phyloP scores from a whole-genome alignment of 2,113 vertebrate species.

The Mormyrus iriodes region DNA sequence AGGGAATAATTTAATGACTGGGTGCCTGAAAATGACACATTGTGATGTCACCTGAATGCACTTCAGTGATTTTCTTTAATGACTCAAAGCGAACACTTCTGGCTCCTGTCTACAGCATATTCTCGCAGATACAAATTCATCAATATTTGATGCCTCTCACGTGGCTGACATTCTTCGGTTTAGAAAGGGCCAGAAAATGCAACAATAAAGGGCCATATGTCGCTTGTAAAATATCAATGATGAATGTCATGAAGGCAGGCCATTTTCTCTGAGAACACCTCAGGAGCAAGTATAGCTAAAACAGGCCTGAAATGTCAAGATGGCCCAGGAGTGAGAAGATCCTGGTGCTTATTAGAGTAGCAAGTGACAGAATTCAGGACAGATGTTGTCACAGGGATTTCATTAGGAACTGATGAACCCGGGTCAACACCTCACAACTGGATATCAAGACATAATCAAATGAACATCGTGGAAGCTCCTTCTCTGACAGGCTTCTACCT shows the following conservation, averaged over 20 bases:
- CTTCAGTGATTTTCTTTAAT: slow-evolving; percentile 4
- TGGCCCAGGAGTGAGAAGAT: slow-evolving; percentile 45
- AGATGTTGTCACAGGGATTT: slow-evolving; percentile 49
- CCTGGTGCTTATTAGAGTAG: slow-evolving; percentile 41
- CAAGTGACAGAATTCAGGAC: slow-evolving; percentile 45
- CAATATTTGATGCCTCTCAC: slow-evolving; percentile 33
- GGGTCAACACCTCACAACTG: slow-evolving; percentile 4
- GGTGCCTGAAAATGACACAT: background rate
- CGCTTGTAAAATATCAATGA: slow-evolving; percentile 31
- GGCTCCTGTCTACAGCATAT: background rate
- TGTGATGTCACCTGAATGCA: background rate
- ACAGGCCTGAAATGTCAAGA: slow-evolving; percentile 53
- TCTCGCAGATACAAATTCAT: slow-evolving; percentile 11
- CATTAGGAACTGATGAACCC: slow-evolving; percentile 33
- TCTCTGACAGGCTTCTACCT: background rate
- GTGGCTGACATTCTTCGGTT: slow-evolving; percentile 26
- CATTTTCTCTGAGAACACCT: slow-evolving; percentile 37
- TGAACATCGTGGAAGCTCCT: background rate
- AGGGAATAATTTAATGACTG: background rate
- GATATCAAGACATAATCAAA: background rate
- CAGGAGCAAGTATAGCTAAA: slow-evolving; percentile 42
- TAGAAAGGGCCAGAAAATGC: slow-evolving; percentile 1
- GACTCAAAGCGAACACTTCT: background rate
- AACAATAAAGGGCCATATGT: slow-evolving; percentile 21
- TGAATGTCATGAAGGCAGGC: slow-evolving; percentile 40